Evolutionary conservation across 2,113 vertebrate genomes (phyloP).

Genomic region (Pipra filicauda): DNA sequence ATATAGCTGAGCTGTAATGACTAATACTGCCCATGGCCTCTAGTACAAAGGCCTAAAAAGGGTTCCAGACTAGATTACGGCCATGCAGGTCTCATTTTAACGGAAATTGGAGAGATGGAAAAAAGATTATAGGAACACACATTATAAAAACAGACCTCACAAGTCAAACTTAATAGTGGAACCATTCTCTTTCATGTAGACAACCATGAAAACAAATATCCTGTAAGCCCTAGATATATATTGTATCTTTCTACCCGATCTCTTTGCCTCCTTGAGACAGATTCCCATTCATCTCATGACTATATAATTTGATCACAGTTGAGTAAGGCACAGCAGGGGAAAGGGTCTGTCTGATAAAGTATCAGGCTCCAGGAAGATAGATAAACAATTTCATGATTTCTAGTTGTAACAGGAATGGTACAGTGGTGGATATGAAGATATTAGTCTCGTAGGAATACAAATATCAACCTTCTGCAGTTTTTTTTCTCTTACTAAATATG

Average conservation of each 20-base stretch:
- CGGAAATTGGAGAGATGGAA: constrained; percentile 89
- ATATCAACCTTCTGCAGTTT: constrained; percentile 21
- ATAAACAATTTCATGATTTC: constrained; percentile 71
- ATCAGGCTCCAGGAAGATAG: constrained; percentile 75
- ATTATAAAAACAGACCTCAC: constrained; percentile 75
- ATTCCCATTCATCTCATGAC: constrained; percentile 90
- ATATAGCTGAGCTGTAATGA: constrained; percentile 54
- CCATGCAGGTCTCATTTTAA: constrained; percentile 81
- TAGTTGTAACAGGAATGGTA: constrained; percentile 42
- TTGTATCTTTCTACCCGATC: constrained; percentile 87
- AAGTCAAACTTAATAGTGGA: constrained; percentile 77
- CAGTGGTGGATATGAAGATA: constrained; percentile 49
- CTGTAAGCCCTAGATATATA: constrained; percentile 83
- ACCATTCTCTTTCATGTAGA: constrained; percentile 81
- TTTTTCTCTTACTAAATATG: not conserved
- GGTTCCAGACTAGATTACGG: constrained; percentile 82
- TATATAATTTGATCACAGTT: constrained; percentile 92
- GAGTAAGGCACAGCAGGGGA: constrained; percentile 85
- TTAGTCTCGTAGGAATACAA: not conserved
- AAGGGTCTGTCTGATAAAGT: constrained; percentile 82
- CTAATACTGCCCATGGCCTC: constrained; percentile 50
- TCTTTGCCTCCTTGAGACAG: constrained; percentile 84
- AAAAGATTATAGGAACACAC: constrained; percentile 76
- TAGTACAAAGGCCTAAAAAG: constrained; percentile 62
- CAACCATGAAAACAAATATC: constrained; percentile 95